A percentile compares a stretch with the other conserved stretches of the same genome.
phyloP scores from a whole-genome alignment of 2,888 invertebrate genomes.

The Caenorhabditis sinica region DNA sequence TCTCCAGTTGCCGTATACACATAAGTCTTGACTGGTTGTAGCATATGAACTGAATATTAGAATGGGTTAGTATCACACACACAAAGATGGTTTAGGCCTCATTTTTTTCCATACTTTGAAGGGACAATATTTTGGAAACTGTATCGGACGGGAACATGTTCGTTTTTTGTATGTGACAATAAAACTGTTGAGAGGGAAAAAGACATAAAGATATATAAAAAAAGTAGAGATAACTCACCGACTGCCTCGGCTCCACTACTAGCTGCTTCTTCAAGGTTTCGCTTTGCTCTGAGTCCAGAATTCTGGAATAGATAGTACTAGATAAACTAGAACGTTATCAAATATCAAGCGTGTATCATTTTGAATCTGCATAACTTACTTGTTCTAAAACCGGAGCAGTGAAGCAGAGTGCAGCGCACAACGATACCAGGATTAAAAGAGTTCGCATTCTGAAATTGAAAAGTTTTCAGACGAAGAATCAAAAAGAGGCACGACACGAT shows the following conservation, averaged over 20 bases:
- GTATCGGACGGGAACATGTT: slow-evolving; percentile 15
- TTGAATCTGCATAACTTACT: slow-evolving; percentile 8
- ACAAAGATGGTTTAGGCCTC: neutral
- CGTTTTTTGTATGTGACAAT: neutral
- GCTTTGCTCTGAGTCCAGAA: slow-evolving; percentile 29
- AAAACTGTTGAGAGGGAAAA: slow-evolving; percentile 21
- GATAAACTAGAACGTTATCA: too few relatives aligned
- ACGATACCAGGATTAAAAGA: slow-evolving; percentile 47
- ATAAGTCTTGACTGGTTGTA: slow-evolving; percentile 73
- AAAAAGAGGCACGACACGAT: too few relatives aligned
- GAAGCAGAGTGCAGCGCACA: slow-evolving; percentile 60
- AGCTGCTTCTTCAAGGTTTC: slow-evolving; percentile 32
- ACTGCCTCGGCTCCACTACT: slow-evolving; percentile 54
- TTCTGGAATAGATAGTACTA: slow-evolving; percentile 2
- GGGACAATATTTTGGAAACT: neutral
- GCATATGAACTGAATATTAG: slow-evolving; percentile 45
- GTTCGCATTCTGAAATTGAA: slow-evolving; percentile 58
- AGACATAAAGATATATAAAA: neutral
- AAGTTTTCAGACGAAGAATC: neutral
- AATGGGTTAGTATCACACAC: slow-evolving; percentile 17
- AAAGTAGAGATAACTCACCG: slow-evolving; percentile 41
- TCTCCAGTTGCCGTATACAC: slow-evolving; percentile 74
- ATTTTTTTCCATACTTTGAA: neutral
- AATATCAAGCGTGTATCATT: too few relatives aligned
- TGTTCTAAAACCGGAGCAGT: slow-evolving; percentile 53